A percentile compares a stretch with the other conserved stretches of the same genome.
These are phyloP conservation scores for Epizoanthus scotinus DNA, from an alignment of 92 coral and sea anemone species.

Conservation along the genomic window DNA sequence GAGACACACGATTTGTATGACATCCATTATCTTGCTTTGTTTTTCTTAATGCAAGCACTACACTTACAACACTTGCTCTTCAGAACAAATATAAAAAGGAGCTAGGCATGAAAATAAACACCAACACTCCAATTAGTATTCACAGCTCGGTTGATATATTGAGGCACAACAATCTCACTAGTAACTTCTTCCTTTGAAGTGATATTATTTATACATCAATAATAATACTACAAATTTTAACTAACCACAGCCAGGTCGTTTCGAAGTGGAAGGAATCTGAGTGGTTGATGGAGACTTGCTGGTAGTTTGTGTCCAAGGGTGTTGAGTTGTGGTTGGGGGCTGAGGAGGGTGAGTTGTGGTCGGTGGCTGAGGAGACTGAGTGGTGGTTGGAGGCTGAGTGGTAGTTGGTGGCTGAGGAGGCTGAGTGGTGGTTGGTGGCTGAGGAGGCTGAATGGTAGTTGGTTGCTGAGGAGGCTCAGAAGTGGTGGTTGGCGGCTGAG, in stretches of 20 bases:
- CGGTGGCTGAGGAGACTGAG: conserved; percentile 7
- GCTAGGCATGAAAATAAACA: too few species aligned
- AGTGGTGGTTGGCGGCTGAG: conserved; percentile 37
- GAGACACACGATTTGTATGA: too few species aligned
- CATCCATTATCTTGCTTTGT: too few species aligned
- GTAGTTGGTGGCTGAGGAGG: conserved; percentile 28
- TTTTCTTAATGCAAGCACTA: too few species aligned
- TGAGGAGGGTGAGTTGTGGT: conserved; percentile 27
- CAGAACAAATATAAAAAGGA: too few species aligned
- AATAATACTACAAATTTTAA: background rate
- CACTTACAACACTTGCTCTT: too few species aligned
- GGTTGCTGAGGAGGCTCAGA: conserved; percentile 30
- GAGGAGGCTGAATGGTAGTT: conserved; percentile 17
- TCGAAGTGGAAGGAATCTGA: background rate
- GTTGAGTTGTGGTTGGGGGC: conserved; percentile 25
- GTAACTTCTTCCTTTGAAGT: too few species aligned
- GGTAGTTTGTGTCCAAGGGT: conserved; percentile 1
- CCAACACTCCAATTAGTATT: too few species aligned
- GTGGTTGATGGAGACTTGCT: background rate
- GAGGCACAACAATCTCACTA: too few species aligned
- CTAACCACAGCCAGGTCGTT: conserved; percentile 43
- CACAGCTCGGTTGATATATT: too few species aligned
- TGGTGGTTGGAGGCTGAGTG: too few species aligned
- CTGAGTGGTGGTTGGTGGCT: conserved; percentile 23
- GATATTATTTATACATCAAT: background rate